Conservation (phyloP, 2,888 invertebrate species). For the Ochlodes sylvanus region DNA sequence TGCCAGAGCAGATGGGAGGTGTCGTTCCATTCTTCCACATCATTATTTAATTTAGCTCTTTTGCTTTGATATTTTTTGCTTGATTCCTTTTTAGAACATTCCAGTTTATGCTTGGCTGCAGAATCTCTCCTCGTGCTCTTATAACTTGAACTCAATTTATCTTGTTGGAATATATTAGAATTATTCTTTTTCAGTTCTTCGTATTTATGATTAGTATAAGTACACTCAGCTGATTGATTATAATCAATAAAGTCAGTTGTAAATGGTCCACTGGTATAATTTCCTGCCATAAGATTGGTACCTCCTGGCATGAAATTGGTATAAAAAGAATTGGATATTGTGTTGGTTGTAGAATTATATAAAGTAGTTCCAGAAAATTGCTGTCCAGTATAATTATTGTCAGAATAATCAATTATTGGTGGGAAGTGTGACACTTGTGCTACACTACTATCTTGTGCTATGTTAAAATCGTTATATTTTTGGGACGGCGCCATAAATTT, state of each 20-base stretch:
- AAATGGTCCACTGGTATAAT: slow-evolving; percentile 71
- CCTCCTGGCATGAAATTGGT: slow-evolving; percentile 76
- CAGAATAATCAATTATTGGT: slow-evolving; percentile 74
- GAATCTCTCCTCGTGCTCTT: slow-evolving; percentile 72
- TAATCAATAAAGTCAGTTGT: slow-evolving; percentile 76
- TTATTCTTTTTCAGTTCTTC: slow-evolving; percentile 77
- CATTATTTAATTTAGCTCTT: slow-evolving; percentile 65
- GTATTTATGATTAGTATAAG: slow-evolving; percentile 75
- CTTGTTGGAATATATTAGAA: slow-evolving; percentile 62
- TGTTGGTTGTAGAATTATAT: slow-evolving; percentile 76
- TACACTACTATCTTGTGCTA: slow-evolving; percentile 68
- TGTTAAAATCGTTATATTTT: slow-evolving; percentile 71
- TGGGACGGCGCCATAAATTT: slow-evolving; percentile 70
- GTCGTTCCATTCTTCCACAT: slow-evolving; percentile 76
- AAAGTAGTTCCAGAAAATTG: slow-evolving; percentile 76
- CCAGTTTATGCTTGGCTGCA: slow-evolving; percentile 75
- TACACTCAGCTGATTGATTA: slow-evolving; percentile 74
- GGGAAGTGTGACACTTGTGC: slow-evolving; percentile 81
- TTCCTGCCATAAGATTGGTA: slow-evolving; percentile 72
- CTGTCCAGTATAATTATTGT: slow-evolving; percentile 71
- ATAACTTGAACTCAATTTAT: slow-evolving; percentile 65
- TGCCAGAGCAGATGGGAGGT: slow-evolving; percentile 71
- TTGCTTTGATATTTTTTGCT: slow-evolving; percentile 77
- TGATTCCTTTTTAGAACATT: slow-evolving; percentile 78
- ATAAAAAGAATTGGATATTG: slow-evolving; percentile 79